Evolutionary conservation across 2,797 vertebrate species (phyloP).

Genomic region (Pipistrellus kuhlii): DNA sequence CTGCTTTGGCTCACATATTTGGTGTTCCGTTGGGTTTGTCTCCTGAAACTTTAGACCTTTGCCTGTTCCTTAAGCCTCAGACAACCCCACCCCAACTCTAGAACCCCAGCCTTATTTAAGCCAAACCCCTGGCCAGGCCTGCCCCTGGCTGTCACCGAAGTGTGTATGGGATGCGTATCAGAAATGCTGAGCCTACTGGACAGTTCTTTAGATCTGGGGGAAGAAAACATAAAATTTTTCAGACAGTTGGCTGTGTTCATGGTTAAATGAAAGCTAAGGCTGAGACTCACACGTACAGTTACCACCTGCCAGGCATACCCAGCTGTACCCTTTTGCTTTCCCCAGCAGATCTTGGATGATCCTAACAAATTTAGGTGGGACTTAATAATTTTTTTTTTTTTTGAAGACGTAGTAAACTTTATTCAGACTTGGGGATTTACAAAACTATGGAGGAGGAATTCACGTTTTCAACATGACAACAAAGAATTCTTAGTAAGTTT

Average conservation of each 20-base stretch:
- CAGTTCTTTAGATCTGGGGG: neutral
- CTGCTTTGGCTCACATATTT: neutral
- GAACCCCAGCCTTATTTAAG: constrained; percentile 27
- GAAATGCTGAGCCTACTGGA: neutral
- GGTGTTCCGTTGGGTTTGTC: neutral
- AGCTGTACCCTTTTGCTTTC: neutral
- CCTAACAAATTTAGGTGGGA: neutral
- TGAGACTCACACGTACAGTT: neutral
- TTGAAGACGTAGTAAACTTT: neutral
- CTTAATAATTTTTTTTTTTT: neutral
- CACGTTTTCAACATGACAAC: neutral
- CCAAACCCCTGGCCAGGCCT: neutral
- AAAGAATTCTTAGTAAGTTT: neutral
- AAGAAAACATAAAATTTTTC: constrained; percentile 28
- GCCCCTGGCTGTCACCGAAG: neutral
- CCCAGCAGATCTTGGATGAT: neutral
- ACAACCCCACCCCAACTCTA: neutral
- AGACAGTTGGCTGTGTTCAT: neutral
- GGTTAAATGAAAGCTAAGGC: neutral
- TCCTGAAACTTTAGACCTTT: constrained; percentile 7
- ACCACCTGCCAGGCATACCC: neutral
- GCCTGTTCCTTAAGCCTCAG: constrained; percentile 1
- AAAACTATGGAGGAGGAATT: neutral
- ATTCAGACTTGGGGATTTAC: neutral
- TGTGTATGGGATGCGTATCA: neutral